Conservation (phyloP, 1,140 invertebrate species). For the Fopius arisanus region DNA sequence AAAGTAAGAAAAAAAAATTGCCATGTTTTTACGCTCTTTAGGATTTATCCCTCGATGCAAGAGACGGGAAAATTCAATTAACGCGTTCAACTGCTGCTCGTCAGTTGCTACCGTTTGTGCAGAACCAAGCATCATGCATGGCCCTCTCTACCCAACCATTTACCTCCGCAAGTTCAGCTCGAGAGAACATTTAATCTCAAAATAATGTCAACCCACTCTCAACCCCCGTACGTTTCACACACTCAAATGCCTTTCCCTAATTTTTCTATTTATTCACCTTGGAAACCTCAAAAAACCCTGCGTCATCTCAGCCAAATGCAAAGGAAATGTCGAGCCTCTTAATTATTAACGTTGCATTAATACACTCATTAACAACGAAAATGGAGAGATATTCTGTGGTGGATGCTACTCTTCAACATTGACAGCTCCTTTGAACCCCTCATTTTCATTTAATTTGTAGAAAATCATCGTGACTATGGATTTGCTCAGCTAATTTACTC, state of each 20-base stretch:
- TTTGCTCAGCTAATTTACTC: not conserved
- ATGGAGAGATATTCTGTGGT: not conserved
- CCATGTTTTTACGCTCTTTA: not conserved
- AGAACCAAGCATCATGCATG: not conserved
- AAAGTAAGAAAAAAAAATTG: no score
- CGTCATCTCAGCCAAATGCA: not conserved
- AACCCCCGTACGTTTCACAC: not conserved
- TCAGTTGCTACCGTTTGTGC: slow-evolving; percentile 1
- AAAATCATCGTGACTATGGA: not conserved
- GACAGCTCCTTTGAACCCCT: not conserved
- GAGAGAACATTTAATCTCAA: not conserved
- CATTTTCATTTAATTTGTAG: slow-evolving; percentile 1
- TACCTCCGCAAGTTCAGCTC: not conserved
- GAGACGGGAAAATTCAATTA: slow-evolving; percentile 48
- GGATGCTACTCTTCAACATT: not conserved
- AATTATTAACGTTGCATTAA: not conserved
- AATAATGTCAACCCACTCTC: not conserved
- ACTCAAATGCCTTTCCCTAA: not conserved
- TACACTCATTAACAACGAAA: not conserved
- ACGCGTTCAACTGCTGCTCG: slow-evolving; percentile 31
- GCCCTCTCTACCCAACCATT: not conserved
- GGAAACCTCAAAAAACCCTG: not conserved
- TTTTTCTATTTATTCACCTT: not conserved
- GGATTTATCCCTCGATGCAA: slow-evolving; percentile 18
- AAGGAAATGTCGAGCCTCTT: not conserved